Base-by-base conservation (phyloP, 2,888 invertebrate species). In the Xestia c-nigrum region DNA sequence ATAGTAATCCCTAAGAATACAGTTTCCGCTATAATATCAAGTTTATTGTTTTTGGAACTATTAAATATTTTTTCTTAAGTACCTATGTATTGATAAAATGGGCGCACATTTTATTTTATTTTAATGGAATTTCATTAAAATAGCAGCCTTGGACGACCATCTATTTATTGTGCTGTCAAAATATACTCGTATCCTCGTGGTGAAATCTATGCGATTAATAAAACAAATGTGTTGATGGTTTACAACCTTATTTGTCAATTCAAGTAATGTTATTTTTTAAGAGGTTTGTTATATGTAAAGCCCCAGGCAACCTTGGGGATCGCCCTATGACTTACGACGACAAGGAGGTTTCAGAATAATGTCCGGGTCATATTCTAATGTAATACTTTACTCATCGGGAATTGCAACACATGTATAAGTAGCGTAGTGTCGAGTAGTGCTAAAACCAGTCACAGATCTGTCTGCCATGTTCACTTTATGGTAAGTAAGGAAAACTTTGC, bases 351-450 rank as follows among this genome's bases (percentile, higher is more conserved):
- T 57, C 7, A 43, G 31, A 64, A 50, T 74, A 70, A 80, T 71
- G 52, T 73, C 52, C 61, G 74, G 73, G 61, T 80, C 40, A 43
- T 80, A 74, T 80, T 78, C 59, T 55, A 80, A 73, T 57, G 61
- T 65, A 65, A 65, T 78, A 73, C 64, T 79, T 74, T 24, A 68
- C 46, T 66, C 64, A 72, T 69, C 10, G n/a, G 1, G 50, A 61
- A 63, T 81, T 80, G 57, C 80, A 76, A 76, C 57, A 73, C 57
- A 61, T 16, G 16, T 43, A 52, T 46, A n/a, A 57, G 16, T 55
- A 61, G 38, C 14, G 65, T 72, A 61, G 24, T 24, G 40, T 24
- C n/a, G 21, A 78, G 50, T 59, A 24, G 12, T 65, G 71, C 55
- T 78, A 69, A 61, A 78, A 78, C 71, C 63, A 24, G 46, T 55